These are phyloP conservation scores for Bellardia pandia DNA, from an alignment of 2,888 invertebrate genomes.

Conservation along the genomic window DNA sequence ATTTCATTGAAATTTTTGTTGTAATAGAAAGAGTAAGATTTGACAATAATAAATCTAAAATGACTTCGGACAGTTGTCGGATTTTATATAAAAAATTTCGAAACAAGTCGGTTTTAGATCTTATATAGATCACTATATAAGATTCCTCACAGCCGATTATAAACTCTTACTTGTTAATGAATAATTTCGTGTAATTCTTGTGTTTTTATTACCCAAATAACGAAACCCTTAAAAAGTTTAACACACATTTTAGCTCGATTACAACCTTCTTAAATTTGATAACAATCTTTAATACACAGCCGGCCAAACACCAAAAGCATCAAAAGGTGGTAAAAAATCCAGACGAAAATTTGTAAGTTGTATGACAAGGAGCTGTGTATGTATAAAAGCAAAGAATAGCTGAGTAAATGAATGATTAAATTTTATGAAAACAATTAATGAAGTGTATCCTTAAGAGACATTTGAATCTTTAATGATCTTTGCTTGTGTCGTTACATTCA, in stretches of 20 bases:
- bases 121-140: no score
- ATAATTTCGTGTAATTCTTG: neutral
- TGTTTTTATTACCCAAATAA: neutral
- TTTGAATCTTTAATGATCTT: conserved; percentile 45
- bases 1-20: no score
- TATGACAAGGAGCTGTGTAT: neutral
- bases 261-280: neutral
- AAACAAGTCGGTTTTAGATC: no score
- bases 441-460: conserved; percentile 40
- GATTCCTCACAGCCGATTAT: no score
- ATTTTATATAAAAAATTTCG: no score
- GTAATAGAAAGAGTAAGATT: no score
- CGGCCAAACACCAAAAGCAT: neutral
- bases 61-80: no score
- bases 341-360: neutral
- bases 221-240: neutral
- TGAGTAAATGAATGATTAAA: conserved; percentile 4
- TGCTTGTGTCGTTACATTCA: conserved; percentile 5
- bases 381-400: neutral
- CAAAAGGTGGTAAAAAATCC: neutral
- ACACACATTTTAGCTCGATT: neutral
- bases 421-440: conserved; percentile 14
- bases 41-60: no score
- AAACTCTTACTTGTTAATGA: neutral
- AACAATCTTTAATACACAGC: neutral